These are phyloP conservation scores for Nibea coibor DNA, from an alignment of 2,113 vertebrate species.

Conservation along the genomic window DNA sequence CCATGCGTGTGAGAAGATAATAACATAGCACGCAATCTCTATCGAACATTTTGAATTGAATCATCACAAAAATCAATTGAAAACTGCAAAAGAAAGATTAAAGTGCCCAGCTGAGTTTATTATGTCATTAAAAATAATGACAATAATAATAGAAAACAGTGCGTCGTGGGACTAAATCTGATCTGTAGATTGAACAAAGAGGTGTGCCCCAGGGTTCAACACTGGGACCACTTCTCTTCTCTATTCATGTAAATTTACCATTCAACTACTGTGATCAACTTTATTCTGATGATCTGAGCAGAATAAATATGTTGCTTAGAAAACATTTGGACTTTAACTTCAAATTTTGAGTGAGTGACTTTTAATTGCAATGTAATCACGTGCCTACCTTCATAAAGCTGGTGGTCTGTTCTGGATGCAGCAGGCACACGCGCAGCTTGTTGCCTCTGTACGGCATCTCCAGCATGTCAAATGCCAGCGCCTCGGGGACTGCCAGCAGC, in stretches of 20 bases:
- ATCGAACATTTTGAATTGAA: constrained; percentile 15
- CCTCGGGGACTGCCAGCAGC: constrained; percentile 88
- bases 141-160: too few species aligned
- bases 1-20: constrained; percentile 26
- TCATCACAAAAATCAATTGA: not conserved
- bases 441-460: constrained; percentile 86
- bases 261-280: too few species aligned
- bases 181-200: too few species aligned
- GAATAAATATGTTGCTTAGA: not conserved
- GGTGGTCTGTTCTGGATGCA: constrained; percentile 85
- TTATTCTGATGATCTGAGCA: too few species aligned
- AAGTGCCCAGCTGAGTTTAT: constrained; percentile 3
- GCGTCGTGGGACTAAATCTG: too few species aligned
- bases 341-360: not conserved
- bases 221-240: too few species aligned
- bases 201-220: too few species aligned
- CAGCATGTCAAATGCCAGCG: constrained; percentile 89
- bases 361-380: too few species aligned
- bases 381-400: constrained; percentile 86
- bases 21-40: not conserved
- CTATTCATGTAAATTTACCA: too few species aligned
- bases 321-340: not conserved
- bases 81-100: not conserved
- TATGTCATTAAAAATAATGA: not conserved
- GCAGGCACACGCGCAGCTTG: constrained; percentile 88